Evolutionary conservation across 2,113 vertebrate genomes (phyloP).

Genomic region (Elanus axillaris): DNA sequence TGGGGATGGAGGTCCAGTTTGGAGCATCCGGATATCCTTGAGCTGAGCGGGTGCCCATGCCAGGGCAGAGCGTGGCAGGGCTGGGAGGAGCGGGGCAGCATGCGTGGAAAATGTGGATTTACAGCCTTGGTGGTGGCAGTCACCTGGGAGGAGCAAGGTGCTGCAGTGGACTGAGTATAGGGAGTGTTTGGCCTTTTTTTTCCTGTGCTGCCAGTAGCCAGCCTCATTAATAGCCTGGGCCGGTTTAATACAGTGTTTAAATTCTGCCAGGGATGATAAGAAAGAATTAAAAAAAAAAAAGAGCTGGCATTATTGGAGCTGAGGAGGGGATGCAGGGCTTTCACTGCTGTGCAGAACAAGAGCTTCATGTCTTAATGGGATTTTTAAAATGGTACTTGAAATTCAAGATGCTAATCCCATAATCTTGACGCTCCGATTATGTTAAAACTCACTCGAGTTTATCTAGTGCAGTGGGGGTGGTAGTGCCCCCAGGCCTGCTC

Average conservation of each 20-base stretch:
- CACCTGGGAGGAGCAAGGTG: not conserved
- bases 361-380: not conserved
- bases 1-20: not conserved
- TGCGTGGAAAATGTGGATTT: not conserved
- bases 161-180: not conserved
- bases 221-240: not conserved
- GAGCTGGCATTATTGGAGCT: not conserved
- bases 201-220: not conserved
- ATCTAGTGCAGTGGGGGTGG: not conserved
- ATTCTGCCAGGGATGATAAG: not conserved
- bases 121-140: not conserved
- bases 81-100: not conserved
- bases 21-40: not conserved
- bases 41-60: not conserved
- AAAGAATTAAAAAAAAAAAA: not conserved
- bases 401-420: not conserved
- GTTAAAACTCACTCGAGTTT: not conserved
- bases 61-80: not conserved
- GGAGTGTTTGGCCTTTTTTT: not conserved
- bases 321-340: not conserved
- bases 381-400: not conserved
- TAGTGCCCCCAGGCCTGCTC: not conserved
- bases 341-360: not conserved
- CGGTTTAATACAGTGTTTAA: not conserved
- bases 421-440: fast-evolving